Evolutionary conservation across 1,140 invertebrate genomes (phyloP).

Genomic region (Laupala kohalensis): DNA sequence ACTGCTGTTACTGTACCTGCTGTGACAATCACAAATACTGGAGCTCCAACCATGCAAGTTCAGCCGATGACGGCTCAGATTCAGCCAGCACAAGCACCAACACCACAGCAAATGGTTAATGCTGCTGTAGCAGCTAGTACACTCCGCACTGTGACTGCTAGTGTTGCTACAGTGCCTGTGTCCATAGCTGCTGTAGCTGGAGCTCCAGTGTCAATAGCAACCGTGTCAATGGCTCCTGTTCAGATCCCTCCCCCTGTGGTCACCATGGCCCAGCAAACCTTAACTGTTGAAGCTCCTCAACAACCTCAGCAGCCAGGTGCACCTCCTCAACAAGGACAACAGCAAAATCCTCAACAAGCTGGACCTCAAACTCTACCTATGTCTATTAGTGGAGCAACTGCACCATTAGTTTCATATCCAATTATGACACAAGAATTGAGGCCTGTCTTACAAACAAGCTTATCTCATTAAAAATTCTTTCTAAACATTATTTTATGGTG

Average conservation of each 20-base stretch:
- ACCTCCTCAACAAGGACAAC: slow-evolving; percentile 10
- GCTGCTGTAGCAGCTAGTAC: slow-evolving; percentile 33
- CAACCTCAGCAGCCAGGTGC: slow-evolving; percentile 25
- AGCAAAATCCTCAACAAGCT: slow-evolving; percentile 24
- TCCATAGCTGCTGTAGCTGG: slow-evolving; percentile 38
- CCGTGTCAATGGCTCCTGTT: slow-evolving; percentile 42
- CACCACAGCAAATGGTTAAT: slow-evolving; percentile 15
- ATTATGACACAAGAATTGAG: slow-evolving; percentile 48
- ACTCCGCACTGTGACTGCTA: slow-evolving; percentile 42
- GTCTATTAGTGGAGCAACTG: slow-evolving; percentile 25
- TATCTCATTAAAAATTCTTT: slow-evolving; percentile 9
- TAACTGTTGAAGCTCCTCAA: slow-evolving; percentile 22
- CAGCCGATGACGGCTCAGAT: slow-evolving; percentile 17
- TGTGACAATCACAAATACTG: slow-evolving; percentile 20
- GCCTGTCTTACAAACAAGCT: slow-evolving; percentile 29
- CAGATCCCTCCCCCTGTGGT: slow-evolving; percentile 42
- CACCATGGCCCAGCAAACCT: slow-evolving; percentile 34
- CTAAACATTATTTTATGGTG: neutral
- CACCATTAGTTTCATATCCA: slow-evolving; percentile 53
- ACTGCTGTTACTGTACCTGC: slow-evolving; percentile 30
- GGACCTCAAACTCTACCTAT: slow-evolving; percentile 27
- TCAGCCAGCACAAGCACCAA: slow-evolving; percentile 14
- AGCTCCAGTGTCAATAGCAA: slow-evolving; percentile 38
- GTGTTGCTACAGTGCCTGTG: slow-evolving; percentile 48
- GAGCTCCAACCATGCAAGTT: slow-evolving; percentile 19